phyloP scores from a whole-genome alignment of 2,797 vertebrate genomes.

The Melanotaenia trifasciata region DNA sequence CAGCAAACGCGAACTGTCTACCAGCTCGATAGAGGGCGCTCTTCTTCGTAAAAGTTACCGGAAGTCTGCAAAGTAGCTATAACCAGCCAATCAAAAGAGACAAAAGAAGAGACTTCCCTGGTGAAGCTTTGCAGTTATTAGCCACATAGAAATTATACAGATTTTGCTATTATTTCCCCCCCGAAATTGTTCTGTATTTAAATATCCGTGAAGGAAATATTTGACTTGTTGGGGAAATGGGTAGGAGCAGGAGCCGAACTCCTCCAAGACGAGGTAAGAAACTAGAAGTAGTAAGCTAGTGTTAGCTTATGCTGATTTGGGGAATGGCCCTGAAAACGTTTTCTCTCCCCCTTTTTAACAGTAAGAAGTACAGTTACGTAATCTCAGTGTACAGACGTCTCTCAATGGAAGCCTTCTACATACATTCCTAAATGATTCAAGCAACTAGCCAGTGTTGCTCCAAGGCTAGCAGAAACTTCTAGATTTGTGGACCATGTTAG shows the following conservation, averaged over 20 bases:
- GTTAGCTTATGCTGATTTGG: neutral
- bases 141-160: neutral
- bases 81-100: neutral
- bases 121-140: no score
- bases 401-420: neutral
- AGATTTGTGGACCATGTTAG: neutral
- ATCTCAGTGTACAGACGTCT: neutral
- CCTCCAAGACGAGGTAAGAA: slow-evolving; percentile 82
- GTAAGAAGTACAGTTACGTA: no score
- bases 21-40: slow-evolving; percentile 33
- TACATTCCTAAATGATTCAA: neutral
- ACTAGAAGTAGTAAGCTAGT: neutral
- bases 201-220: rapidly evolving
- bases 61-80: slow-evolving; percentile 9
- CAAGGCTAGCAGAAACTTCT: neutral
- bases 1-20: no score
- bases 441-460: no score
- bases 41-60: neutral
- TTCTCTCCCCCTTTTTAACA: no score
- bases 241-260: slow-evolving; percentile 80
- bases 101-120: neutral
- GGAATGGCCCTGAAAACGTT: no score
- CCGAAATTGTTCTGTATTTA: rapidly evolving
- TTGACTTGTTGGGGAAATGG: slow-evolving; percentile 62
- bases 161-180: neutral